Conservation (phyloP, 64 coral and sea anemone genomes). For the Hydrozoanthus tunicans region DNA sequence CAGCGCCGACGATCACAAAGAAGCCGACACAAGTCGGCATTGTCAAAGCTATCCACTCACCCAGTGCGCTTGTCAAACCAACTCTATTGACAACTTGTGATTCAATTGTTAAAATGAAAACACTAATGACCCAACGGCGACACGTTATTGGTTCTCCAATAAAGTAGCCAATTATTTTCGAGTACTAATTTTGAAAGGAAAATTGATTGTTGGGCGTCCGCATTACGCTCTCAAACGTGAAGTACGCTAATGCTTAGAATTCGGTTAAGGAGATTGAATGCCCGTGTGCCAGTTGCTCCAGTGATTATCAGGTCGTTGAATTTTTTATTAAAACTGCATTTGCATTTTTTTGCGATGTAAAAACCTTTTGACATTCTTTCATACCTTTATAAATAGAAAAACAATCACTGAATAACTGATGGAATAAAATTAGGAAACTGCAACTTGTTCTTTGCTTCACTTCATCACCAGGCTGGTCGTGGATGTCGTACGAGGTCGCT, state of each 20-base stretch:
- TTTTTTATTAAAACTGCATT: background rate
- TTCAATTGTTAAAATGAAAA: slow-evolving; percentile 96
- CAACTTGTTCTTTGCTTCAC: background rate
- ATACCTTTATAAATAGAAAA: slow-evolving; percentile 21
- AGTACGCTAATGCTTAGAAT: slow-evolving; percentile 14
- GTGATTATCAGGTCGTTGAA: slow-evolving; percentile 7
- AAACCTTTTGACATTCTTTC: background rate
- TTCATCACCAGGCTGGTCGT: slow-evolving; percentile 10
- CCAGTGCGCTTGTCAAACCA: slow-evolving; percentile 61
- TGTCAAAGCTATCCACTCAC: slow-evolving; percentile 67
- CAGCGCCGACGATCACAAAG: slow-evolving; percentile 55
- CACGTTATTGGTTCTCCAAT: slow-evolving; percentile 81
- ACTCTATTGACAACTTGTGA: slow-evolving; percentile 83
- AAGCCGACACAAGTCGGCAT: slow-evolving; percentile 41
- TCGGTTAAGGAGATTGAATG: background rate
- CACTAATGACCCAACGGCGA: slow-evolving; percentile 67
- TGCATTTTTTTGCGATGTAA: background rate
- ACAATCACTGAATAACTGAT: slow-evolving; percentile 15
- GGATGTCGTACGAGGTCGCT: background rate
- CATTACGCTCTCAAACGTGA: slow-evolving; percentile 46
- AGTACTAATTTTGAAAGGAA: slow-evolving; percentile 92
- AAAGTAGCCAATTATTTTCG: slow-evolving; percentile 97
- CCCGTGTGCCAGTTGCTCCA: background rate
- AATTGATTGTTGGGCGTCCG: slow-evolving; percentile 54
- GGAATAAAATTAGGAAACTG: slow-evolving; percentile 13